Evolutionary conservation across 2,113 vertebrate genomes (phyloP).

Genomic region (Gasterosteus aculeatus): DNA sequence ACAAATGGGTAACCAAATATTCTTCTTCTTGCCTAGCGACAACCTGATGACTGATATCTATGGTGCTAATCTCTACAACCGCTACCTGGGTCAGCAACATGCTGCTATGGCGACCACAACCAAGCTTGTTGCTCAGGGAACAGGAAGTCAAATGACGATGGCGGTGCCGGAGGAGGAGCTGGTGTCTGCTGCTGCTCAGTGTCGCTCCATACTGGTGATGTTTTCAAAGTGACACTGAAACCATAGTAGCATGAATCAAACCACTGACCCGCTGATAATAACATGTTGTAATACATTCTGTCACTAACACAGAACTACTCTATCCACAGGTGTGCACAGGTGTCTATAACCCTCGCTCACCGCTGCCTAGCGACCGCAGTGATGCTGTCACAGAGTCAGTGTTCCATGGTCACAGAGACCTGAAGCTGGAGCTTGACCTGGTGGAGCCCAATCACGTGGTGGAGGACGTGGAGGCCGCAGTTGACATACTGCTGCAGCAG

Average conservation of each 20-base stretch:
- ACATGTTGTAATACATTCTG: neutral
- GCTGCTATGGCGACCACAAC: slow-evolving; percentile 38
- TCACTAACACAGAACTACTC: neutral
- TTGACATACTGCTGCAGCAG: slow-evolving; percentile 86
- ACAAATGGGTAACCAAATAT: neutral
- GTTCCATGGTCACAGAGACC: slow-evolving; percentile 87
- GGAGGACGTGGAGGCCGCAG: slow-evolving; percentile 86
- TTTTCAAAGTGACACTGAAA: neutral
- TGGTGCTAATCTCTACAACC: slow-evolving; percentile 91
- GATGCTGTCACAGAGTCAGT: slow-evolving; percentile 50
- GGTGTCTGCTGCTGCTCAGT: slow-evolving; percentile 77
- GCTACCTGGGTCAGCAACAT: slow-evolving; percentile 81
- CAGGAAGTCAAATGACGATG: slow-evolving; percentile 37
- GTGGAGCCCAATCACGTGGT: slow-evolving; percentile 83
- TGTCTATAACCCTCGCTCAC: slow-evolving; percentile 81
- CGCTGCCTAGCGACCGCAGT: slow-evolving; percentile 51
- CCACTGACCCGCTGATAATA: neutral
- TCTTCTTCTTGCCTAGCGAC: slow-evolving; percentile 78
- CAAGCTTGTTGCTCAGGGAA: slow-evolving; percentile 52
- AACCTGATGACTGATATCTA: slow-evolving; percentile 91
- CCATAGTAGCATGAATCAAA: neutral
- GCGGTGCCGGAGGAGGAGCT: slow-evolving; percentile 55
- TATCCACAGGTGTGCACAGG: slow-evolving; percentile 85
- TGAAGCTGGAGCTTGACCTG: slow-evolving; percentile 81
- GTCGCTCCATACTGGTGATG: slow-evolving; percentile 86